Evolutionary conservation across 2,797 vertebrate species (phyloP).

Genomic region (Triplophysa bombifrons): DNA sequence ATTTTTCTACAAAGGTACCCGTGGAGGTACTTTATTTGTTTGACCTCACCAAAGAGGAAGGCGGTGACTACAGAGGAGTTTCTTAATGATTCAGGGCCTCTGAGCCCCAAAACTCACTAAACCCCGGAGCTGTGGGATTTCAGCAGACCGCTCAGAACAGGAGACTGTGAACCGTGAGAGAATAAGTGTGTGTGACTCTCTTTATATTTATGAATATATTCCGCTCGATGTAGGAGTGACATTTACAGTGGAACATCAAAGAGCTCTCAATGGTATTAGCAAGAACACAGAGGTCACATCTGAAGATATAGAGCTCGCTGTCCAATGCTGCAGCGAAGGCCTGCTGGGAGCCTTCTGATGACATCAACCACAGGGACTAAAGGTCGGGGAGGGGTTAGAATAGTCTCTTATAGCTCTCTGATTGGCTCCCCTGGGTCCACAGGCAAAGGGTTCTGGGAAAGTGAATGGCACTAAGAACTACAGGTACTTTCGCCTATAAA

Average conservation of each 20-base stretch:
- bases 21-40: conserved; percentile 45
- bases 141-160: conserved; percentile 51
- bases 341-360: conserved; percentile 56
- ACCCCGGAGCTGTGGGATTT: conserved; percentile 59
- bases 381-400: conserved; percentile 52
- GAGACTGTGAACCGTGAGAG: conserved; percentile 47
- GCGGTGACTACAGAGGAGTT: conserved; percentile 63
- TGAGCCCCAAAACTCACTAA: conserved; percentile 58
- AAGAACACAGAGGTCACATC: conserved; percentile 49
- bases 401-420: conserved; percentile 48
- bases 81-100: conserved; percentile 66
- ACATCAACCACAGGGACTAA: conserved; percentile 51
- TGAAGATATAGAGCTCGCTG: conserved; percentile 36
- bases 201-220: conserved; percentile 39
- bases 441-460: conserved; percentile 35
- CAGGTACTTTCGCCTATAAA: background rate
- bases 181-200: conserved; percentile 47
- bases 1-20: conserved; percentile 19
- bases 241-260: conserved; percentile 57
- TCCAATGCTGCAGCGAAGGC: conserved; percentile 46
- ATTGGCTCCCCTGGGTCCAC: conserved; percentile 49
- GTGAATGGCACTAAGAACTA: conserved; percentile 27
- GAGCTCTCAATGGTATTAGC: conserved; percentile 36
- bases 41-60: conserved; percentile 58
- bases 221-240: conserved; percentile 48